phyloP scores from a whole-genome alignment of 2,888 invertebrate species.

The Drosophila hawaiiensis region DNA sequence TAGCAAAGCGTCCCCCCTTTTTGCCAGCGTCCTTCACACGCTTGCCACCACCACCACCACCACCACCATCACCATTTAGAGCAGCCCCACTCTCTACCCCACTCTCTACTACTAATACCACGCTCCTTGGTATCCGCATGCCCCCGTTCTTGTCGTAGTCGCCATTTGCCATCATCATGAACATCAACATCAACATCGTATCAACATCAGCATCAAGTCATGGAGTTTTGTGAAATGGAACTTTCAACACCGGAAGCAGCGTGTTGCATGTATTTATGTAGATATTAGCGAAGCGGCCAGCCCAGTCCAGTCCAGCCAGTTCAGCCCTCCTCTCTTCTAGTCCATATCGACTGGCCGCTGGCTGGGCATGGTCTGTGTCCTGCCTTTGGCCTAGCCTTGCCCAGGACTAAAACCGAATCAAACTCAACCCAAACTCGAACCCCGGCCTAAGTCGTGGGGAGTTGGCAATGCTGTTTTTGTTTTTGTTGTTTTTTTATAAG shows the following conservation, averaged over 20 bases:
- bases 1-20: constrained; percentile 10
- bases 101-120: neutral
- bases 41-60: constrained; percentile 22
- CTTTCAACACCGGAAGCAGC: constrained; percentile 82
- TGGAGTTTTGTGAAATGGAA: constrained; percentile 75
- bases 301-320: constrained; percentile 13
- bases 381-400: constrained; percentile 5
- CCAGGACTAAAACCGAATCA: constrained; percentile 42
- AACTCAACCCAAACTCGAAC: constrained; percentile 22
- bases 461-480: constrained; percentile 27
- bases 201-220: constrained; percentile 69
- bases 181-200: constrained; percentile 54
- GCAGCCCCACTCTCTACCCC: neutral
- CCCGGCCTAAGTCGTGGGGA: constrained; percentile 1
- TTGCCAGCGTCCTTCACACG: constrained; percentile 45
- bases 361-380: neutral
- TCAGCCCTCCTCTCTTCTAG: neutral
- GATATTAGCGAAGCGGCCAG: constrained; percentile 73
- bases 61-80: neutral
- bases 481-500: constrained; percentile 54
- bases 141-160: constrained; percentile 3
- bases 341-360: constrained; percentile 35
- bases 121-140: neutral
- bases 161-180: constrained; percentile 22
- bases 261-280: constrained; percentile 82